Evolutionary conservation across 2,113 vertebrate species (phyloP).

Genomic region (Trematomus loennbergii): DNA sequence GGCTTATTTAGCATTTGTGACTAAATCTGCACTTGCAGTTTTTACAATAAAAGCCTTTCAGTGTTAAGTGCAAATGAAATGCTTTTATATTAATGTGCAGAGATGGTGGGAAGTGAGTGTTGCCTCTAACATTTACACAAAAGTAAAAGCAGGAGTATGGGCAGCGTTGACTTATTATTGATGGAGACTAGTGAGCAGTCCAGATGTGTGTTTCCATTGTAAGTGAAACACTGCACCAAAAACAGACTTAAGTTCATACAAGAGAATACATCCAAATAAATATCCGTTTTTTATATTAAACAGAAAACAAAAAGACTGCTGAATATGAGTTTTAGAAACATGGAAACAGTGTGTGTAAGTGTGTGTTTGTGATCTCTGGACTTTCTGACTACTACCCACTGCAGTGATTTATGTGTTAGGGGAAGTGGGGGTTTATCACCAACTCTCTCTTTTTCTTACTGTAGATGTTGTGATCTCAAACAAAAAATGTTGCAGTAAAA

Average conservation of each 20-base stretch:
- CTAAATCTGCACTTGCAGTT: background rate
- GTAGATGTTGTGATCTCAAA: too few species aligned
- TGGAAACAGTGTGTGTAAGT: background rate
- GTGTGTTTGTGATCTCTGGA: background rate
- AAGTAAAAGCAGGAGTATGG: background rate
- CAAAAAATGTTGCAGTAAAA: background rate
- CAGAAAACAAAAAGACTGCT: constrained; percentile 12
- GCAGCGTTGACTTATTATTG: background rate
- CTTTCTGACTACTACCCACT: constrained; percentile 27
- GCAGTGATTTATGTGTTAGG: background rate
- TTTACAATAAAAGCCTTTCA: constrained; percentile 5
- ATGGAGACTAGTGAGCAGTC: background rate
- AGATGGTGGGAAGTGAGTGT: background rate
- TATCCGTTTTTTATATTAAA: constrained; percentile 22
- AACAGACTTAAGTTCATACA: background rate
- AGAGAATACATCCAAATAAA: background rate
- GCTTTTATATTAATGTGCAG: constrained; percentile 6
- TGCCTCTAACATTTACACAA: background rate
- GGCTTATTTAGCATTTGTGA: background rate
- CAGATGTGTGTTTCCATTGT: background rate
- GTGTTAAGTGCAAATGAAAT: background rate
- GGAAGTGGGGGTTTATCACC: too few species aligned
- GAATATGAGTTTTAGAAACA: constrained; percentile 18
- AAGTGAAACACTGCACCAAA: background rate
- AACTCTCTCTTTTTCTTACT: too few species aligned